Evolutionary conservation across 2,888 invertebrate genomes (phyloP), one percentile per base, ranked within the genome.

Genomic region (Drosophila paranaensis): DNA sequence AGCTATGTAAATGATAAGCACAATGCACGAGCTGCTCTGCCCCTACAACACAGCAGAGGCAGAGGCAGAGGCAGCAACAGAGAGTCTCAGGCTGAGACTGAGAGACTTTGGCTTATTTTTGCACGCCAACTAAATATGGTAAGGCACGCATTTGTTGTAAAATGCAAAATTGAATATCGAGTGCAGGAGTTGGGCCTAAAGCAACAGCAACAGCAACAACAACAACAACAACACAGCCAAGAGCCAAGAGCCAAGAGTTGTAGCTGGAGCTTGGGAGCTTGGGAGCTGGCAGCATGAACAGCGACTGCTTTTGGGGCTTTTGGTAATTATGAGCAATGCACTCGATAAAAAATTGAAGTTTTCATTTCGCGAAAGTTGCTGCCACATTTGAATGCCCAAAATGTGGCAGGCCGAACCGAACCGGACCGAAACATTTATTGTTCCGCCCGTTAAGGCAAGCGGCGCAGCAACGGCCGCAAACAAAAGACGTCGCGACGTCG

Each of bases 61-160:
- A 27, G 27, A 14, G 20, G 25, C 46, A n/a, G 46, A 2, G 14
- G 6, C 53, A 2, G 51, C 8, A 9, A 20, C 51, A 14, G 53
- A 9, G 37, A 20, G 20, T 20, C 20, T 20, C 20, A 20, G 20
- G 20, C 53, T 40, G 53, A 40, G 39, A 11, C 46, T 50, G 45
- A 56, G 62, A 58, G 51, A 71, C 66, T 77, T 50, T 86, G 80
- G 82, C 73, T 88, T 84, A 77, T 68, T 78, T 75, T 80, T 80
- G 81, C 81, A 88, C 89, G 83, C 79, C 79, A 82, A 83, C 92
- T 92, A 92, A 92, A 92, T 92, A 92, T 92, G 92, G 92, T 88
- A 86, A 87, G 89, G 91, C 92, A 92, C 92, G 92, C 92, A 92
- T 92, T 92, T 92, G 92, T 91, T 92, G 92, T 92, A 92, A 91